Base-by-base conservation (phyloP, 1,140 invertebrate genomes). In the Onthophagus taurus region DNA sequence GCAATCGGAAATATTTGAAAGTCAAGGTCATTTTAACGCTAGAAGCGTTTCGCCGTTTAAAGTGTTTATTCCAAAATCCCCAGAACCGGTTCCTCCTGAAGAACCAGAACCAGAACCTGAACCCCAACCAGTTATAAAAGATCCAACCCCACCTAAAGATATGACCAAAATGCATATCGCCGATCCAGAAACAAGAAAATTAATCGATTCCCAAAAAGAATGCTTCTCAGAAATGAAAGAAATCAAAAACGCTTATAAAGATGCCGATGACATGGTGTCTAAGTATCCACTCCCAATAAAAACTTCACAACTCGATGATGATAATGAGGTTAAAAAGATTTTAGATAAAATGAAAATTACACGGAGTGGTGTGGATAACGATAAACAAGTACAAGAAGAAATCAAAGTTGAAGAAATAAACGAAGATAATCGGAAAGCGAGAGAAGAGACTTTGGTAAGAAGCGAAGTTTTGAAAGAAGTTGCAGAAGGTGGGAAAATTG, bases 1-100 rank as follows among this genome's bases (percentile, higher is more conserved):
- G 8, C 59, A 62, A 38, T 58, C 55, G 3, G 58, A 62, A 53
- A 51, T 60, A 11, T 64, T 64, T 36, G 58, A 60, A 51, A 61
- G 59, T 35, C 49, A 61, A 44, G 61, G 61, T 0, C 61, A 64
- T 45, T 64, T 60, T 33, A 57, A 57, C 44, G 57, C 58, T 3
- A 55, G 54, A 13, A 50, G 49, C 1, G 48, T 37, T 39, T 60
- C 61, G 1, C 60, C 60, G 4, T 50, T 56, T 31, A 36, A 42
- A 4, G 51, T 64, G 17, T 63, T 52, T 43, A 52, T 62, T 17
- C 61, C 61, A 3, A 51, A 50, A 31, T 14, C 42, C 19, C 44
- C 7, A n/a, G 35, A 4, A 6, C 7, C 35, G 4, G 33, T 4
- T 2, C 14, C 16, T 1, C 2, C 8, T 17, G 35, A 42, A 42